These are phyloP conservation scores for Phymastichus coffea DNA, from an alignment of 1,140 invertebrate species.

Conservation along the genomic window DNA sequence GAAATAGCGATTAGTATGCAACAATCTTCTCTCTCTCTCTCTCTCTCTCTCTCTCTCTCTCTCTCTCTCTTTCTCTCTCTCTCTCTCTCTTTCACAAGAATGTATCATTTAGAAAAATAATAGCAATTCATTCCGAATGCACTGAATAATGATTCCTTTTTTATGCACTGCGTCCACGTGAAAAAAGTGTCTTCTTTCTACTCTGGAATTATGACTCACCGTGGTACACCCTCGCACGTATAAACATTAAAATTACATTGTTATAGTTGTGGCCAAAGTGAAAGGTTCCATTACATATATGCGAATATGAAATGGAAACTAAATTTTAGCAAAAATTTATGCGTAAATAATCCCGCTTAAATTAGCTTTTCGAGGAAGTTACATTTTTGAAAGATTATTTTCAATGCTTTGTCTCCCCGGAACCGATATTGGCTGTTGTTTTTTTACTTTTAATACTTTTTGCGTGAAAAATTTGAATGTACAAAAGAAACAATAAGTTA, in stretches of 20 bases:
- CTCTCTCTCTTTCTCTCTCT: neutral
- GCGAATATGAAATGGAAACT: neutral
- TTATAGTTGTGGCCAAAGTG: conserved; percentile 26
- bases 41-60: neutral
- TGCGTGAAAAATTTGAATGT: too few species aligned
- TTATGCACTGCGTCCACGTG: neutral
- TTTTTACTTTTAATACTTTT: too few species aligned
- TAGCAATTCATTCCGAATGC: too few species aligned
- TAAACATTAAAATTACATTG: conserved; percentile 31
- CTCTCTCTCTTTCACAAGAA: neutral
- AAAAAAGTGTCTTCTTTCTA: conserved; percentile 7
- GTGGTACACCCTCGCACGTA: neutral
- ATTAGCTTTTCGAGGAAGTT: too few species aligned
- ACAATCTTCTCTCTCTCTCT: neutral
- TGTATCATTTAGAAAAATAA: too few species aligned
- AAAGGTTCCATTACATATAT: conserved; percentile 6
- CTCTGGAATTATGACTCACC: conserved; percentile 1
- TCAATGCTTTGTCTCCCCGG: too few species aligned
- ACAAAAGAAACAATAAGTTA: too few species aligned
- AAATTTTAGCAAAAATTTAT: too few species aligned
- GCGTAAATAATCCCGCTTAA: too few species aligned
- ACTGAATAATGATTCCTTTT: too few species aligned
- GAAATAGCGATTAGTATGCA: neutral
- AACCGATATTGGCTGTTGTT: too few species aligned
- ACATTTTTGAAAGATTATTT: too few species aligned